phyloP scores from a whole-genome alignment of 2,797 vertebrate species.

The Poecile montanus region DNA sequence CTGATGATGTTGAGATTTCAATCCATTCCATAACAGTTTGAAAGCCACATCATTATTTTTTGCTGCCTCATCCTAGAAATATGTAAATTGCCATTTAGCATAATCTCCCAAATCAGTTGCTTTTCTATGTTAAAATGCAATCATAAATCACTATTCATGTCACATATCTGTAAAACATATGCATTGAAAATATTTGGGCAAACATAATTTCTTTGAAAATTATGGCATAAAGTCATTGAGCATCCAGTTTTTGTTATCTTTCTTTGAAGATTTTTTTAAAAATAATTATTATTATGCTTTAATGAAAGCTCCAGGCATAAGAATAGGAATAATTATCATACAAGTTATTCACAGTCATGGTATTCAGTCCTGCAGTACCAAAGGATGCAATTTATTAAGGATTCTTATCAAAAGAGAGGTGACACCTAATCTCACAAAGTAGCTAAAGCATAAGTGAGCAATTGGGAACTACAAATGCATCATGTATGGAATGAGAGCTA shows the following conservation, averaged over 20 bases:
- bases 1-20: neutral
- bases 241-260: neutral
- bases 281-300: neutral
- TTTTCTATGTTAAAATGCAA: slow-evolving; percentile 24
- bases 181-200: neutral
- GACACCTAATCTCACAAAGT: neutral
- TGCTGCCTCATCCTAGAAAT: neutral
- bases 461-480: neutral
- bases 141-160: neutral
- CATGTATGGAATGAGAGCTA: neutral
- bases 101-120: neutral
- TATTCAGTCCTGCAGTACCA: neutral
- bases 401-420: neutral
- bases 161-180: neutral
- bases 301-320: neutral
- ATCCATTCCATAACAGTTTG: neutral
- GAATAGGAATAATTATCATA: neutral
- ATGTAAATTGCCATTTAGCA: neutral
- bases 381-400: neutral
- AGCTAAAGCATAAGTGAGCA: neutral
- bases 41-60: neutral
- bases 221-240: neutral
- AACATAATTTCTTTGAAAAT: slow-evolving; percentile 2
- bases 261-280: neutral
- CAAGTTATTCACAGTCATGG: neutral